Base-by-base conservation (phyloP, 2,797 vertebrate species). In the Phyllotis vaccarum region DNA sequence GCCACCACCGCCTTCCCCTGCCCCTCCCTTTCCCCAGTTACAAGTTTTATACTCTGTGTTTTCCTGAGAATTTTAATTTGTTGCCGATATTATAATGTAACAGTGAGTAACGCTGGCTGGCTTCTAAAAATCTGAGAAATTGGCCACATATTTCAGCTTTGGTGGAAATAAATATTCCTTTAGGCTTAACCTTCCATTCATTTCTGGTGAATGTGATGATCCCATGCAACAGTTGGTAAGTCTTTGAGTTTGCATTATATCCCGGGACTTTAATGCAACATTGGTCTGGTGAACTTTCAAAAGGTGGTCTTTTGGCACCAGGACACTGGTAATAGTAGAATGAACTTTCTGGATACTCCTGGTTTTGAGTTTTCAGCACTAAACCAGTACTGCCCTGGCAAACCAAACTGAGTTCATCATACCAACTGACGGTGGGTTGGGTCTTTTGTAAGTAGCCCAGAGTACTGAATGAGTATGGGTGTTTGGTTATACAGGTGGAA, bases 111-210 rank as follows among this genome's bases (percentile, higher is more conserved):
- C 19, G 86, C 29, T 75, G 27, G 22, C 12, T 95, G 94, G 72
- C 46, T 31, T 95, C 92, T 88, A 90, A 94, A 86, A 66, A 34
- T 70, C 22, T 43, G 79, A 68, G n/a, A 37, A 31, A 79, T 72
- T 86, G 54, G 43, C 31, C 54, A 72, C 27, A 60, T 34, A 58
- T 81, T 54, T 88, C 68, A 89, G 29, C 74, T 17, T 72, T 86
- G 93, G 76, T 89, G 46, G 79, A 94, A 91, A 93, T 52, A 37
- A 90, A 68, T n/a, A 37, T 87, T 85, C 40, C 86, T 90, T 83
- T 16, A 10, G n/a, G 10, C 82, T 97, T 83, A 95, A 40, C 19
- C 34, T 62, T 94, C 11, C 13, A 76, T 52, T n/a, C 29, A 66
- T 62, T 31, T 6, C 52, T 81, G 29, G 34, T 74, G 60, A 68